These are phyloP conservation scores for Chrysolina haemoptera DNA, from an alignment of 2,888 invertebrate species.

Conservation along the genomic window DNA sequence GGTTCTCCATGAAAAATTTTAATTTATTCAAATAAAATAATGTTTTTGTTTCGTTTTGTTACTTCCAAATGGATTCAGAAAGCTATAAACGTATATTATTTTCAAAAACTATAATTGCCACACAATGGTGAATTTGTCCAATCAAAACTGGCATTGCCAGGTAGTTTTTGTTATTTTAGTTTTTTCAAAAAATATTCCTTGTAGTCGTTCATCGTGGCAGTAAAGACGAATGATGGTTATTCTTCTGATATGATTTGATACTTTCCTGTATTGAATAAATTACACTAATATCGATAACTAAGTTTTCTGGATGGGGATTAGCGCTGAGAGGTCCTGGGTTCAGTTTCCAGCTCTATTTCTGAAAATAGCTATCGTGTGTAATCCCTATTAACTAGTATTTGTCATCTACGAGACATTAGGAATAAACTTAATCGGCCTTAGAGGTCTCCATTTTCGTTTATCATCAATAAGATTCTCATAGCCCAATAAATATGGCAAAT, in stretches of 20 bases:
- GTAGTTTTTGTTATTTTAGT: neutral
- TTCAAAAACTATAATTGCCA: constrained; percentile 25
- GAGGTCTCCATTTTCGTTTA: constrained; percentile 2
- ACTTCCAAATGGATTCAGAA: constrained; percentile 23
- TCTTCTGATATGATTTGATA: constrained; percentile 19
- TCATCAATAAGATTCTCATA: neutral
- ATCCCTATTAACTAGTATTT: constrained; percentile 9
- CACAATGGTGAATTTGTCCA: constrained; percentile 15
- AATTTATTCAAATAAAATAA: constrained; percentile 17
- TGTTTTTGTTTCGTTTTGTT: neutral
- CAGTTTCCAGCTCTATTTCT: no score
- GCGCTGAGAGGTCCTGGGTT: no score
- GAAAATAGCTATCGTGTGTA: constrained; percentile 12
- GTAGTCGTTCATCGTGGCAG: neutral
- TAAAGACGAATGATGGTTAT: constrained; percentile 14
- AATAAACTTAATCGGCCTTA: neutral
- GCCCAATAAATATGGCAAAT: neutral
- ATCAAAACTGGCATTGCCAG: constrained; percentile 24
- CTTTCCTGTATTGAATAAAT: neutral
- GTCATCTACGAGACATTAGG: neutral
- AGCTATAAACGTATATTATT: no score
- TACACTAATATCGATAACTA: constrained; percentile 20
- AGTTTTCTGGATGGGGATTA: no score
- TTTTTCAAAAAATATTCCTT: neutral
- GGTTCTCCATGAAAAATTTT: neutral